These are phyloP conservation scores for Panulirus ornatus DNA, from an alignment of 1,140 invertebrate species.

Conservation along the genomic window DNA sequence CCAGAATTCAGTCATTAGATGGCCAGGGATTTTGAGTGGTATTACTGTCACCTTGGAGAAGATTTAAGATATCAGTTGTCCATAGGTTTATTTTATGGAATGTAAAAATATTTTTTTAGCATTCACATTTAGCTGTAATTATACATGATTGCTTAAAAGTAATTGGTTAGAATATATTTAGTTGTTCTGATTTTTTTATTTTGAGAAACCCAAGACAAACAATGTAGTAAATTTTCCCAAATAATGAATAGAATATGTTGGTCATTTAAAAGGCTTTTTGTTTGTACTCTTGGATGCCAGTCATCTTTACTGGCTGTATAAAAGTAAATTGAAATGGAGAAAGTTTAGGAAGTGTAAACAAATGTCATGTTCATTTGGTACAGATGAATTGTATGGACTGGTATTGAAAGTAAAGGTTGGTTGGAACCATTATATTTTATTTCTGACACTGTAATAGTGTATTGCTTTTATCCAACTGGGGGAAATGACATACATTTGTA, in stretches of 20 bases:
- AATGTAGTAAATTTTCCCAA: neutral
- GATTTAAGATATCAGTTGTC: slow-evolving; percentile 3
- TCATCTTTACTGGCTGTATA: neutral
- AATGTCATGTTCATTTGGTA: slow-evolving; percentile 12
- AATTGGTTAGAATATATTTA: too few relatives aligned
- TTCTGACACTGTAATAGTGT: too few relatives aligned
- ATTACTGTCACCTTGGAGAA: slow-evolving; percentile 19
- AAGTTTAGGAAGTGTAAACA: slow-evolving; percentile 15
- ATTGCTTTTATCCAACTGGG: too few relatives aligned
- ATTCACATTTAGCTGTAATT: neutral
- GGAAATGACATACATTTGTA: too few relatives aligned
- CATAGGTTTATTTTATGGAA: slow-evolving; percentile 28
- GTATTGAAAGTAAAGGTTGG: slow-evolving; percentile 61
- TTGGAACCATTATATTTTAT: slow-evolving; percentile 43
- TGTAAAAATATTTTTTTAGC: neutral
- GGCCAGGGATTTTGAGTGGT: neutral
- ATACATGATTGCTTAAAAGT: neutral
- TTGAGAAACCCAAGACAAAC: neutral
- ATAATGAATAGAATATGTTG: neutral
- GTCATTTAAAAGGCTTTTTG: neutral
- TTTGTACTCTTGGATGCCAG: slow-evolving; percentile 4
- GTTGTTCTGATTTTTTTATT: too few relatives aligned
- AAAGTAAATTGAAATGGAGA: neutral
- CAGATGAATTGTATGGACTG: slow-evolving; percentile 38
- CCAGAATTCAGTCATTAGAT: neutral